Conservation (phyloP, 2,888 invertebrate genomes). For the Teinopalpus imperialis region DNA sequence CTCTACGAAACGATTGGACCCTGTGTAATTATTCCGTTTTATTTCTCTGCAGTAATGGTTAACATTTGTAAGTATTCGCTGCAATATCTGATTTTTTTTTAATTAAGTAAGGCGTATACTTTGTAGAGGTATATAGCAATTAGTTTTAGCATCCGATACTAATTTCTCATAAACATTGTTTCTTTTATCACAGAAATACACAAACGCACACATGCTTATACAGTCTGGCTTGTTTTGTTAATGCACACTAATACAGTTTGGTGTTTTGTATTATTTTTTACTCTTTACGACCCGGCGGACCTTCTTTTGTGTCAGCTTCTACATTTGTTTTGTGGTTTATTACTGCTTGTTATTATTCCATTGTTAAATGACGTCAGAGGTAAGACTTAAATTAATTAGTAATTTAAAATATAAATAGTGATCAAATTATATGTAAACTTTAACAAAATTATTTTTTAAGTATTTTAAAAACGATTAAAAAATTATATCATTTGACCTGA, state of each 20-base stretch:
- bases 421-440: too few relatives aligned
- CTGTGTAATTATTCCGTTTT: too few relatives aligned
- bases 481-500: too few relatives aligned
- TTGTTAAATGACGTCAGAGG: constrained; percentile 16
- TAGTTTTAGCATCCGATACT: too few relatives aligned
- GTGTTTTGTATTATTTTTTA: constrained; percentile 19
- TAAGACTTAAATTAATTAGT: constrained; percentile 8
- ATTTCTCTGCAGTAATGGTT: too few relatives aligned
- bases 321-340: constrained; percentile 23
- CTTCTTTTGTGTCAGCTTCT: constrained; percentile 25
- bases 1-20: too few relatives aligned
- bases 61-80: too few relatives aligned
- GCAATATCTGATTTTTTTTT: too few relatives aligned
- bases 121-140: too few relatives aligned
- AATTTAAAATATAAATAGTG: constrained; percentile 3
- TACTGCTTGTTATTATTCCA: constrained; percentile 17
- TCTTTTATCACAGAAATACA: constrained; percentile 8
- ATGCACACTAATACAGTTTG: constrained; percentile 23
- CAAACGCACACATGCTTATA: constrained; percentile 1
- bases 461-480: too few relatives aligned
- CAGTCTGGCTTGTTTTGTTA: constrained; percentile 17
- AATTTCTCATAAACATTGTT: constrained; percentile 18
- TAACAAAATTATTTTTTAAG: too few relatives aligned
- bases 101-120: too few relatives aligned
- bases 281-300: constrained; percentile 23